Evolutionary conservation across 2,113 vertebrate genomes (phyloP).

Genomic region (Lipotes vexillifer): DNA sequence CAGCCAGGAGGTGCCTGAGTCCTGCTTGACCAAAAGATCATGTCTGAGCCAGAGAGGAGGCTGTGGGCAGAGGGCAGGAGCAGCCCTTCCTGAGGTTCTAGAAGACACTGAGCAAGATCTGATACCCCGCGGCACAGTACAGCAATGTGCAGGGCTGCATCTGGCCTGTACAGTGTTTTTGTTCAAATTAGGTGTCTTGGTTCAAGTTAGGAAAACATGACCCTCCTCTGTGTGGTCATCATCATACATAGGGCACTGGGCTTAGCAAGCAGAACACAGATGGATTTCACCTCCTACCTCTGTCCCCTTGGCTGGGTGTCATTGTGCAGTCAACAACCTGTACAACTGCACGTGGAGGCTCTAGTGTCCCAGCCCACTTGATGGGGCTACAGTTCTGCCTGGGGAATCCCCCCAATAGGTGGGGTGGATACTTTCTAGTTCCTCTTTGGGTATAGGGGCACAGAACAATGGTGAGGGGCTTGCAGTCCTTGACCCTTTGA

Average conservation of each 20-base stretch:
- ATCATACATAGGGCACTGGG: no score
- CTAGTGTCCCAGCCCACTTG: not conserved
- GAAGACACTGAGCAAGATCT: not conserved
- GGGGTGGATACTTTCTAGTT: not conserved
- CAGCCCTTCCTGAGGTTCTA: not conserved
- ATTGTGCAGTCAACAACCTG: not conserved
- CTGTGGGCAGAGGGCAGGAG: not conserved
- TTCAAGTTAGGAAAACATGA: not conserved
- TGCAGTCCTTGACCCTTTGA: not conserved
- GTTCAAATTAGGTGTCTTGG: not conserved
- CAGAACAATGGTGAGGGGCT: not conserved
- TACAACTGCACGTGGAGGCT: not conserved
- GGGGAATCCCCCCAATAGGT: not conserved
- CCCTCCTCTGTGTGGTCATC: not conserved
- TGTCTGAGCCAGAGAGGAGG: not conserved
- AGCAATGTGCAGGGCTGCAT: not conserved
- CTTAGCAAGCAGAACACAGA: not conserved
- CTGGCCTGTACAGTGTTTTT: not conserved
- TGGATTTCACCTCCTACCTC: not conserved
- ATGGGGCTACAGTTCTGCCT: not conserved
- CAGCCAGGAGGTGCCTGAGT: not conserved
- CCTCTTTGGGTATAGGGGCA: not conserved
- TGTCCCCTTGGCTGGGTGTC: not conserved
- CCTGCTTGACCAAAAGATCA: rapidly evolving
- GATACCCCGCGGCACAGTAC: rapidly evolving